Evolutionary conservation across 2,888 invertebrate species (phyloP).

Genomic region (Hirtodrosophila trivittata): DNA sequence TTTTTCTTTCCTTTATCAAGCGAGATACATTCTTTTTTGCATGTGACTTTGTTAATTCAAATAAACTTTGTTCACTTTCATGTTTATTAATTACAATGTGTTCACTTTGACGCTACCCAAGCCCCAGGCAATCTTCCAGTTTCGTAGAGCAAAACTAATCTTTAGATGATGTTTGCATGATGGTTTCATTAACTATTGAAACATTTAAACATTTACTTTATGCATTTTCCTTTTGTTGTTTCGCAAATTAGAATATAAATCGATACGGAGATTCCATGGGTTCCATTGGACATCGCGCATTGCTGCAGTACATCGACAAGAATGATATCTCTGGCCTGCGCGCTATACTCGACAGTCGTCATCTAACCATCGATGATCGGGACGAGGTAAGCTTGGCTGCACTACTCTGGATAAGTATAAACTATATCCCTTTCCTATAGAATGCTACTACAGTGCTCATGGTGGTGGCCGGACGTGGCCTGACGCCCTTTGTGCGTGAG

Average conservation of each 20-base stretch:
- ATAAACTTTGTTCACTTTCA: constrained; percentile 33
- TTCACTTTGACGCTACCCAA: constrained; percentile 35
- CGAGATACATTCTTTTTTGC: not conserved
- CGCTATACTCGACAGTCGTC: constrained; percentile 92
- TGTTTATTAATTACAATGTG: constrained; percentile 41
- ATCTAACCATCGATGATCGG: constrained; percentile 92
- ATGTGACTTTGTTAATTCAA: too few species aligned
- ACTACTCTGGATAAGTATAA: not conserved
- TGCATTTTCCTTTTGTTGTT: constrained; percentile 16
- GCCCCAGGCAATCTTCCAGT: constrained; percentile 1
- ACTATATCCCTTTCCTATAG: constrained; percentile 84
- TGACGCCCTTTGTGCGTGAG: constrained; percentile 91
- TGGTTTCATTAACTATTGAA: constrained; percentile 24
- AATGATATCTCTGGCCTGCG: constrained; percentile 92
- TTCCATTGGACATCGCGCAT: constrained; percentile 92
- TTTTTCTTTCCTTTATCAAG: constrained; percentile 23
- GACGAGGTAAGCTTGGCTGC: constrained; percentile 93
- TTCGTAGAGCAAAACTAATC: constrained; percentile 20
- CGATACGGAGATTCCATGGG: constrained; percentile 94
- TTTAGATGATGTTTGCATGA: constrained; percentile 51
- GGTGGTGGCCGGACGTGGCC: constrained; percentile 94
- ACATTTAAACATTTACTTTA: constrained; percentile 7
- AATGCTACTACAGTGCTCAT: constrained; percentile 97
- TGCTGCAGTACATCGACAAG: constrained; percentile 91
- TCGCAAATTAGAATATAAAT: constrained; percentile 89